A percentile compares a stretch with the other conserved stretches of the same genome.
Conservation (phyloP, 92 coral and sea anemone genomes). For the Palythoa caribaeorum region DNA sequence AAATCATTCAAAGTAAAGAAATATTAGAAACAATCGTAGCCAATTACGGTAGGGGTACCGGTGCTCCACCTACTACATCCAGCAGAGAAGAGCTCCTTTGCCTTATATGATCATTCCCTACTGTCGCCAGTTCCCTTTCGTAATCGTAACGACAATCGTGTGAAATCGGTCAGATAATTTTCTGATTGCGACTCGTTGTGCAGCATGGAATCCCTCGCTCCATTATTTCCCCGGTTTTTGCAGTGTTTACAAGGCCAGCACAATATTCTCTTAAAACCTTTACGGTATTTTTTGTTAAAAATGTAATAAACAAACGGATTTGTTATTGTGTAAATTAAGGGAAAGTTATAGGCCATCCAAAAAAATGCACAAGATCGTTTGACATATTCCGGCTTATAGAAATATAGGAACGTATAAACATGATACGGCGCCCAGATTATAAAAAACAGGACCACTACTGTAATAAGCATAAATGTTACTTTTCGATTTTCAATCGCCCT, state of each 20-base stretch:
- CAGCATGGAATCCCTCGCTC: background rate
- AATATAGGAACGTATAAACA: constrained; percentile 23
- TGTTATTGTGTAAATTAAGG: constrained; percentile 27
- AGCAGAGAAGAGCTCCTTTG: too few species aligned
- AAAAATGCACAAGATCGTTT: constrained; percentile 16
- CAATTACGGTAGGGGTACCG: too few species aligned
- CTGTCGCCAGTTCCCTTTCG: too few species aligned
- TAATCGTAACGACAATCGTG: background rate
- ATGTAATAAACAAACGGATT: constrained; percentile 34
- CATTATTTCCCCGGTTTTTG: too few species aligned
- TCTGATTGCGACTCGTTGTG: background rate
- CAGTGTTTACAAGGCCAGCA: constrained; percentile 3
- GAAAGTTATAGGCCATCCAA: constrained; percentile 40
- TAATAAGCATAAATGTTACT: constrained; percentile 16
- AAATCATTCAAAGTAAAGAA: too few species aligned
- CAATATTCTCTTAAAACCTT: constrained; percentile 10
- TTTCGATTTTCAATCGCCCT: constrained; percentile 27
- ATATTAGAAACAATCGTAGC: too few species aligned
- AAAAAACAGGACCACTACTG: constrained; percentile 32
- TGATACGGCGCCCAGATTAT: constrained; percentile 34
- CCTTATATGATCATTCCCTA: too few species aligned
- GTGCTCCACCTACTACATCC: too few species aligned
- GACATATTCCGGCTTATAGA: constrained; percentile 22
- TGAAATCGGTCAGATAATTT: background rate
- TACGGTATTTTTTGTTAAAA: constrained; percentile 34